These are phyloP conservation scores for Acanthisitta chloris DNA, from an alignment of 2,113 vertebrate genomes.

Conservation along the genomic window DNA sequence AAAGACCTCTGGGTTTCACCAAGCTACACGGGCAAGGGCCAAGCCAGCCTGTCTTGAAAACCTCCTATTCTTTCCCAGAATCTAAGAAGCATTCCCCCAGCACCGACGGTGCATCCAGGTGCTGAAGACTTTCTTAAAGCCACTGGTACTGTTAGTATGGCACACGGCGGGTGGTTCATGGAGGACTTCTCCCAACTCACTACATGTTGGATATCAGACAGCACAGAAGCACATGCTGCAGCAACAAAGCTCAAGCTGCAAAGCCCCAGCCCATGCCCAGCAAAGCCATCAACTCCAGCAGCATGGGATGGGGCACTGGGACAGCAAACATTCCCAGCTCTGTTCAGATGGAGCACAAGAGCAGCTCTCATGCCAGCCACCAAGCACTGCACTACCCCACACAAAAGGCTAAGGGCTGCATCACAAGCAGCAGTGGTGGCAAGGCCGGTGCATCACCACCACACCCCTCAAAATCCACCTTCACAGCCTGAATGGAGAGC, in stretches of 20 bases:
- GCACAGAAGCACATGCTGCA: rapidly evolving
- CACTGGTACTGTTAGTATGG: rapidly evolving
- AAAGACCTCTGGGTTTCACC: not conserved
- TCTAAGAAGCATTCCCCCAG: not conserved
- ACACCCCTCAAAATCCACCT: not conserved
- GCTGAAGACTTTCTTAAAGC: not conserved
- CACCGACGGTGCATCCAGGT: not conserved
- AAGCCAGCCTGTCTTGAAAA: not conserved
- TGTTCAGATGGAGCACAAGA: not conserved
- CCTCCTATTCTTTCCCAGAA: not conserved
- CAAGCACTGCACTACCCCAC: not conserved
- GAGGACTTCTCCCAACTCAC: not conserved
- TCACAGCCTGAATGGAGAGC: rapidly evolving
- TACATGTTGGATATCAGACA: rapidly evolving
- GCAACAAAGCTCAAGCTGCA: not conserved
- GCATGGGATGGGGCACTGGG: not conserved
- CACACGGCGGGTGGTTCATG: rapidly evolving
- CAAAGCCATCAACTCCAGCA: not conserved
- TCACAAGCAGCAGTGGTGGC: rapidly evolving
- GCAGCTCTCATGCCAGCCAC: not conserved
- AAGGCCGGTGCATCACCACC: not conserved
- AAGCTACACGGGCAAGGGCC: not conserved
- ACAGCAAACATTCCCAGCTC: not conserved
- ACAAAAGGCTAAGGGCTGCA: not conserved
- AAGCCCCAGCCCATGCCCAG: not conserved